Evolutionary conservation across 2,113 vertebrate species (phyloP).

Genomic region (Atlantisia rogersi): DNA sequence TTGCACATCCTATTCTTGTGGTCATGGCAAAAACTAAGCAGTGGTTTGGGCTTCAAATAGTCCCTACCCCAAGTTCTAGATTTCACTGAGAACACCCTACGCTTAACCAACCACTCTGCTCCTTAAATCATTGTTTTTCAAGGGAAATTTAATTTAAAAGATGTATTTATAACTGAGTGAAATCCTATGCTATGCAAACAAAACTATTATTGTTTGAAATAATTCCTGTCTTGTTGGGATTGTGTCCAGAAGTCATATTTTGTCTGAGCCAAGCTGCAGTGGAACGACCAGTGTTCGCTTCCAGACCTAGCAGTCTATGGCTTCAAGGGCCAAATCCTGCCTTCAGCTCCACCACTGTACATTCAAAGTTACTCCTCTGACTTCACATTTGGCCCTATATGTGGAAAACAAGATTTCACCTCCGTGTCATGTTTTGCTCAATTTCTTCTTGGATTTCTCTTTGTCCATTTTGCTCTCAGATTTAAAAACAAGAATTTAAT

Average conservation of each 20-base stretch:
- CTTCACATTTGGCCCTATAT: conserved; percentile 51
- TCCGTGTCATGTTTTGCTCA: conserved; percentile 16
- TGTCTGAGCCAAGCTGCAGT: conserved; percentile 25
- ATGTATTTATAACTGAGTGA: conserved; percentile 25
- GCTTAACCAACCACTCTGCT: not conserved
- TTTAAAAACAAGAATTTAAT: conserved; percentile 21
- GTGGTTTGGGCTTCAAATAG: not conserved
- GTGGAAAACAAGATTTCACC: conserved; percentile 65
- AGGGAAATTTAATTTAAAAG: conserved; percentile 51
- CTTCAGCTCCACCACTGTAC: not conserved
- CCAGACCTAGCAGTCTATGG: conserved; percentile 7
- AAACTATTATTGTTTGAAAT: conserved; percentile 21
- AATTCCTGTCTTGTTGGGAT: not conserved
- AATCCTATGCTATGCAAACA: conserved; percentile 50
- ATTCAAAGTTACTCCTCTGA: conserved; percentile 26
- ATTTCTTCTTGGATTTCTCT: conserved; percentile 32
- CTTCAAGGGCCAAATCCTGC: conserved; percentile 28
- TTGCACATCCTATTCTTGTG: conserved; percentile 16
- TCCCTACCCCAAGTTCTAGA: not conserved
- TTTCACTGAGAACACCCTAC: not conserved
- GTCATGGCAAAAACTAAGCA: not conserved
- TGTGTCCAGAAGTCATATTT: conserved; percentile 26
- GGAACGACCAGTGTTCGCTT: not conserved
- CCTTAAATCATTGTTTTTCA: conserved; percentile 39
- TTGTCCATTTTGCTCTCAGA: conserved; percentile 28